Evolutionary conservation across 2,113 vertebrate species (phyloP).

Genomic region (Motacilla alba): DNA sequence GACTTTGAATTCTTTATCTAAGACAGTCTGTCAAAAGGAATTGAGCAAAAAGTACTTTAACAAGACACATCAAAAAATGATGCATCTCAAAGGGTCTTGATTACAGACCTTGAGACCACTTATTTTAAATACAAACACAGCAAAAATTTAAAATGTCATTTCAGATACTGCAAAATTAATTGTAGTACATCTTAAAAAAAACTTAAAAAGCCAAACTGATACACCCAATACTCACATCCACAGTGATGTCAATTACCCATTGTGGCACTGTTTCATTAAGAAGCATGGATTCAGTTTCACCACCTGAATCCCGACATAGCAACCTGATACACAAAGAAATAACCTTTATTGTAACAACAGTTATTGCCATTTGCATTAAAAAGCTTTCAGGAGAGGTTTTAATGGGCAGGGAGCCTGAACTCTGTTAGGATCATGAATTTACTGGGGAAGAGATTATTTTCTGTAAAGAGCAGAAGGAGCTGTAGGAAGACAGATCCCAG

Average conservation of each 20-base stretch:
- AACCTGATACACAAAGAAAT: slow-evolving; percentile 74
- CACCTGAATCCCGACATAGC: slow-evolving; percentile 94
- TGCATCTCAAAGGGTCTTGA: neutral
- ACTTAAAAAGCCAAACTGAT: neutral
- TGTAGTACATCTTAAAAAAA: neutral
- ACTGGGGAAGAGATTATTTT: neutral
- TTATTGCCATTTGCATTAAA: neutral
- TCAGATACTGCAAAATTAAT: neutral
- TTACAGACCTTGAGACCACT: neutral
- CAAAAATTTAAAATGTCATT: neutral
- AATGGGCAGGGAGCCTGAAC: neutral
- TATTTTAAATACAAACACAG: neutral
- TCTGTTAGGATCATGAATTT: neutral
- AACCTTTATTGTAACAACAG: neutral
- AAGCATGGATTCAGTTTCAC: slow-evolving; percentile 97
- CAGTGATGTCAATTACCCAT: slow-evolving; percentile 99
- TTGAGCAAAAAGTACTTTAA: neutral
- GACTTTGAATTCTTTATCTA: neutral
- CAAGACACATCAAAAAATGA: neutral
- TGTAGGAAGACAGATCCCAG: neutral
- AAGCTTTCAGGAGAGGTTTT: neutral
- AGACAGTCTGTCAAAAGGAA: neutral
- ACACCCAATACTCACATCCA: slow-evolving; percentile 85
- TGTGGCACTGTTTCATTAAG: slow-evolving; percentile 98
- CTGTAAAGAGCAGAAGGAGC: neutral